A percentile compares a stretch with the other conserved stretches of the same genome.
These are phyloP conservation scores for Murina feae DNA, from an alignment of 2,113 vertebrate species.

Conservation along the genomic window DNA sequence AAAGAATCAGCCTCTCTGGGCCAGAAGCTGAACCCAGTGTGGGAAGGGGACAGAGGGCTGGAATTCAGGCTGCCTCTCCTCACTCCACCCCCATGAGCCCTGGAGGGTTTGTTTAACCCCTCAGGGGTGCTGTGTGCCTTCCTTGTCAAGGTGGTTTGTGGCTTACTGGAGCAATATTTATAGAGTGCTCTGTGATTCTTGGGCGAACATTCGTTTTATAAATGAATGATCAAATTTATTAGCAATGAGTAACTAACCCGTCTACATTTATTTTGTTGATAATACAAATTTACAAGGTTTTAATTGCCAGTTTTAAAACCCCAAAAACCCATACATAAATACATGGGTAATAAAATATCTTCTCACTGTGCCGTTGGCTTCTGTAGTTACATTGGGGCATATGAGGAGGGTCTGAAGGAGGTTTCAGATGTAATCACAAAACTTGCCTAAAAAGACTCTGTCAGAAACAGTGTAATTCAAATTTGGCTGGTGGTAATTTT, in stretches of 20 bases:
- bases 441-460: not conserved
- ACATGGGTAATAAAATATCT: conserved; percentile 74
- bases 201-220: conserved; percentile 70
- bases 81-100: not conserved
- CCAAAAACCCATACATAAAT: conserved; percentile 75
- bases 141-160: conserved; percentile 70
- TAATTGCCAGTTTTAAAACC: conserved; percentile 76
- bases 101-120: conserved; percentile 71
- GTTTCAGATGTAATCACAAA: conserved; percentile 29
- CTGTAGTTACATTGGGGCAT: conserved; percentile 54
- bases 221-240: conserved; percentile 80
- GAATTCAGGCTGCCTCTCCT: not conserved
- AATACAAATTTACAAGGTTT: conserved; percentile 78
- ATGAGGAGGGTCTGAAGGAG: conserved; percentile 31
- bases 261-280: conserved; percentile 78
- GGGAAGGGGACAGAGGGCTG: not conserved
- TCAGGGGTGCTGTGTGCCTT: conserved; percentile 71
- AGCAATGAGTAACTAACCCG: conserved; percentile 73
- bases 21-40: not conserved
- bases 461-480: not conserved
- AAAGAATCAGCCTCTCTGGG: conserved; percentile 7
- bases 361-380: conserved; percentile 70
- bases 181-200: conserved; percentile 76
- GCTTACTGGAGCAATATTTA: conserved; percentile 73
- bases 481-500: not conserved